Base-by-base conservation (phyloP, 1,140 invertebrate genomes). In the Globodera rostochiensis region DNA sequence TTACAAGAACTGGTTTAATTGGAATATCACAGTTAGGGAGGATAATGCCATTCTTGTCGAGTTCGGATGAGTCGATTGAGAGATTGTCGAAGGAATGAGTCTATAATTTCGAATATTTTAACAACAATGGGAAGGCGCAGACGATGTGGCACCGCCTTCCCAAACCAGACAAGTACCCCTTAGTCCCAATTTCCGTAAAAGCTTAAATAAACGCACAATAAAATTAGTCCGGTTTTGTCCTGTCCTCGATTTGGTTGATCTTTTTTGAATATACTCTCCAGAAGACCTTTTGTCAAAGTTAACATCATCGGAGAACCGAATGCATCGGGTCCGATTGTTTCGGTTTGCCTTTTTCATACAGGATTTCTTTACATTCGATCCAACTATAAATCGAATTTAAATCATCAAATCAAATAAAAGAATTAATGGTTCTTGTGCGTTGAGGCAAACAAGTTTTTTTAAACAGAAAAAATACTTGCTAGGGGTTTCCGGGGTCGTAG, bases 1-100 rank as follows among this genome's bases (percentile, higher is more conserved):
- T 21, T 76, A 76, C 74, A 45, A 45, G 50, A 8, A 49, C 57
- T 19, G 66, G 36, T 21, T 53, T 76, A 45, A 76, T 76, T 15
- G n/a, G 0, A 15, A n/a, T 45, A 21, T 76, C 74, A 64, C 57
- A 76, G n/a, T 66, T 76, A 8, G 74, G 74, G 3, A 76, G 19
- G 19, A 13, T 11, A 64, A 64, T 21, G 11, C 57, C 74, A 64
- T 76, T 76, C 36, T 76, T 57, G 47, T 53, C 15, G 19, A 76
- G 7, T 6, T 57, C 66, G 6, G 74, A 60, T 3, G 74, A 76
- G 19, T 15, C 47, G 46, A 36, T 76, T 53, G 74, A 47, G 19
- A 64, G n/a, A 76, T n/a, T 25, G 50, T 66, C 66, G 19, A n/a
- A 76, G 46, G 36, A n/a, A 45, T 21, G 19, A 64, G 57, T 19